Conservation (phyloP, 2,113 vertebrate genomes). For the Ranitomeya variabilis region DNA sequence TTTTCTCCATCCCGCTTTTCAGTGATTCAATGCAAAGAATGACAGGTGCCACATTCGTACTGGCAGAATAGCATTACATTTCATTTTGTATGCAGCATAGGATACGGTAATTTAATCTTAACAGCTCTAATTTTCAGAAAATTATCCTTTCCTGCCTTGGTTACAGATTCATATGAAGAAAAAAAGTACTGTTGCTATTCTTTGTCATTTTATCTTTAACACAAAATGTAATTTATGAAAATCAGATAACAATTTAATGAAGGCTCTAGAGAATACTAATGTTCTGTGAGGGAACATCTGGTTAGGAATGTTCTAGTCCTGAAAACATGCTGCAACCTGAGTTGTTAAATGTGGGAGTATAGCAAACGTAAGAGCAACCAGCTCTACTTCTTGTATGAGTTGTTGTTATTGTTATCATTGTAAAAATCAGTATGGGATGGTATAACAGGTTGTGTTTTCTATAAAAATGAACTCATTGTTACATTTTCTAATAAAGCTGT, state of each 20-base stretch:
- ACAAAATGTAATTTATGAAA: constrained; percentile 55
- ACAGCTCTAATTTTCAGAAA: constrained; percentile 55
- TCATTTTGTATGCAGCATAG: constrained; percentile 52
- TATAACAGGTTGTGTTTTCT: background rate
- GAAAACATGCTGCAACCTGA: constrained; percentile 34
- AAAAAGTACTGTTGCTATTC: constrained; percentile 42
- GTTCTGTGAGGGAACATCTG: constrained; percentile 42
- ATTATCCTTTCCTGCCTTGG: constrained; percentile 52
- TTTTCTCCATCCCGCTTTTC: background rate
- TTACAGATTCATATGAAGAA: constrained; percentile 45
- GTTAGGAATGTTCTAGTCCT: constrained; percentile 6
- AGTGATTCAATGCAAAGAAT: constrained; percentile 38
- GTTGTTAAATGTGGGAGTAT: background rate
- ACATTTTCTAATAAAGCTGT: background rate
- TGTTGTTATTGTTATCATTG: background rate
- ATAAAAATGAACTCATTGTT: background rate
- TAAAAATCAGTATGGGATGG: background rate
- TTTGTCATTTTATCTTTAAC: constrained; percentile 59
- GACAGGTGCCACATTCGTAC: constrained; percentile 50
- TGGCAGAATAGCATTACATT: constrained; percentile 30
- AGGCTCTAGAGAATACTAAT: constrained; percentile 52
- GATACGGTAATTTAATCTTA: constrained; percentile 50
- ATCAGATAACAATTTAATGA: constrained; percentile 57
- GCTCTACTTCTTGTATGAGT: background rate
- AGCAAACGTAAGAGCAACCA: background rate